These are phyloP conservation scores for Rhorus exstirpatorius DNA, from an alignment of 2,888 invertebrate genomes.

Conservation along the genomic window DNA sequence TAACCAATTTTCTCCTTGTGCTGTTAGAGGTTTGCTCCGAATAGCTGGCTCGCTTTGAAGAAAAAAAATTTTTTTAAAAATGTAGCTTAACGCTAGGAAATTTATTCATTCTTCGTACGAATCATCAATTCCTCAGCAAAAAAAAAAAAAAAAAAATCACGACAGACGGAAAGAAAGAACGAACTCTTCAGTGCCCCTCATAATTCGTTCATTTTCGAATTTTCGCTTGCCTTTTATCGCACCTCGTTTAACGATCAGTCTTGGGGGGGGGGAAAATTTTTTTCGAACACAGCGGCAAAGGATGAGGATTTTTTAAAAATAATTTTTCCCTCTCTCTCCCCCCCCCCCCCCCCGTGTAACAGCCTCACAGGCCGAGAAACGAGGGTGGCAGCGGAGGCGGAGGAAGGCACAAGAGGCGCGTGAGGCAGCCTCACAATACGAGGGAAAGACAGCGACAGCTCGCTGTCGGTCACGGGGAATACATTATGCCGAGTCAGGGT, in stretches of 20 bases:
- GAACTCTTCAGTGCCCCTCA: slow-evolving; percentile 24
- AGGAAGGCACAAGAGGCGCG: slow-evolving; percentile 92
- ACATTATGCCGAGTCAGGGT: slow-evolving; percentile 91
- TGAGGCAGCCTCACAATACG: slow-evolving; percentile 95
- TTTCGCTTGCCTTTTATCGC: slow-evolving; percentile 73
- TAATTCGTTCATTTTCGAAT: slow-evolving; percentile 65
- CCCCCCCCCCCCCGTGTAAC: slow-evolving; percentile 72
- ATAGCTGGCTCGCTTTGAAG: slow-evolving; percentile 84
- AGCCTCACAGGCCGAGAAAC: slow-evolving; percentile 89
- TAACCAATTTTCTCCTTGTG: slow-evolving; percentile 81
- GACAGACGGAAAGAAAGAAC: slow-evolving; percentile 10
- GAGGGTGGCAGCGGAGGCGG: slow-evolving; percentile 88
- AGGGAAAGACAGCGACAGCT: slow-evolving; percentile 94
- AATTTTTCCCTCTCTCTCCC: too few relatives aligned
- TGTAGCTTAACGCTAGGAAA: slow-evolving; percentile 80
- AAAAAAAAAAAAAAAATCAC: slow-evolving; percentile 14
- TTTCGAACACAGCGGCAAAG: too few relatives aligned
- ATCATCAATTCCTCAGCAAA: slow-evolving; percentile 35
- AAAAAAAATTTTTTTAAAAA: too few relatives aligned
- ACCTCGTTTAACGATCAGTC: slow-evolving; percentile 46
- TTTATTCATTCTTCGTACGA: slow-evolving; percentile 48
- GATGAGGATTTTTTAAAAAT: too few relatives aligned
- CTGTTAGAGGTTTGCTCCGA: slow-evolving; percentile 80
- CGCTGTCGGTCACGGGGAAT: slow-evolving; percentile 95
- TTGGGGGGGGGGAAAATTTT: not conserved